A percentile compares a stretch with the other conserved stretches of the same genome.
phyloP scores from a whole-genome alignment of 1,140 invertebrate species.

The Schmidtea mediterranea region DNA sequence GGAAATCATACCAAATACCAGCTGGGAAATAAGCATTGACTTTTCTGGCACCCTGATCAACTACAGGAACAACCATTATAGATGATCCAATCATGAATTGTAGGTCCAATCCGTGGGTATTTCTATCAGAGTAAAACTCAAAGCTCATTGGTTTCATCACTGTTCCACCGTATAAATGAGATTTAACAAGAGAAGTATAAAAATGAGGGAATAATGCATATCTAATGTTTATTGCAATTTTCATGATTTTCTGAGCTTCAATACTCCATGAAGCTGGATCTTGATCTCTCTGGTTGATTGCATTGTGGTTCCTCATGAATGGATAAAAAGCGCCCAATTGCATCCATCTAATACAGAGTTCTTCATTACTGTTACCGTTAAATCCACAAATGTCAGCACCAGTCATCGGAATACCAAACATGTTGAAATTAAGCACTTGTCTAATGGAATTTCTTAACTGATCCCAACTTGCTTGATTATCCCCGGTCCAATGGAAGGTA shows the following conservation, averaged over 20 bases:
- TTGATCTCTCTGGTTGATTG: constrained; percentile 10
- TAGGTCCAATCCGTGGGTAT: constrained; percentile 41
- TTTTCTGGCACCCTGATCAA: constrained; percentile 13
- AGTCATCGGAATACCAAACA: constrained; percentile 41
- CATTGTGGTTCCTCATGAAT: constrained; percentile 24
- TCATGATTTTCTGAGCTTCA: constrained; percentile 8
- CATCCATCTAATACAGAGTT: constrained; percentile 31
- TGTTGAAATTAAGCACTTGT: constrained; percentile 18
- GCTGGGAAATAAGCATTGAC: constrained; percentile 40
- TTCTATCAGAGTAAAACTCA: constrained; percentile 25
- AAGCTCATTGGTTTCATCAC: constrained; percentile 45
- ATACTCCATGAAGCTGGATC: constrained; percentile 14
- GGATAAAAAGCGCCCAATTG: constrained; percentile 33
- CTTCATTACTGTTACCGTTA: constrained; percentile 40
- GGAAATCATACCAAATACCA: constrained; percentile 37
- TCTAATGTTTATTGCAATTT: constrained; percentile 30
- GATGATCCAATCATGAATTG: constrained; percentile 51
- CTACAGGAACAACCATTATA: constrained; percentile 45
- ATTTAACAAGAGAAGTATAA: constrained; percentile 48
- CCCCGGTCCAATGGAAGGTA: constrained; percentile 70
- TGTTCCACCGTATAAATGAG: constrained; percentile 40
- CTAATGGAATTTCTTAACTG: constrained; percentile 22
- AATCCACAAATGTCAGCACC: constrained; percentile 74
- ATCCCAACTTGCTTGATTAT: constrained; percentile 18
- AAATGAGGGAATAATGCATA: constrained; percentile 52